These are phyloP conservation scores for Athalia circularis DNA, from an alignment of 2,888 invertebrate genomes.

Conservation along the genomic window DNA sequence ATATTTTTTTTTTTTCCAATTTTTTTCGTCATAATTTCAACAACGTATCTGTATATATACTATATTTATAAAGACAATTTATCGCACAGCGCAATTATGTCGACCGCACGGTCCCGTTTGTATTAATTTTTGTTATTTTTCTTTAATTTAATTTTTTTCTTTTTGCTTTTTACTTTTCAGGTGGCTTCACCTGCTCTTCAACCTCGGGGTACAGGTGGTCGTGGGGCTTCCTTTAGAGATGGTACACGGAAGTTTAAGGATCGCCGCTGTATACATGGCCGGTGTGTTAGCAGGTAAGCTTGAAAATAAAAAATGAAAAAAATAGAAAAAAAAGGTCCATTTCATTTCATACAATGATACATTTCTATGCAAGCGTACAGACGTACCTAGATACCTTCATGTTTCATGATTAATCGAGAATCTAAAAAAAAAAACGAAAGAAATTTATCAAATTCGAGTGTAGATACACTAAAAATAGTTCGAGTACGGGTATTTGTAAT, in stretches of 20 bases:
- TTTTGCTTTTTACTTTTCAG: slow-evolving; percentile 73
- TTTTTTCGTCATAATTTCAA: too few species aligned
- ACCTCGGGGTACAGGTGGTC: slow-evolving; percentile 93
- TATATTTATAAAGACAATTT: too few species aligned
- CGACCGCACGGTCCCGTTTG: not conserved
- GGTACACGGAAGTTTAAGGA: slow-evolving; percentile 94
- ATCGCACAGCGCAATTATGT: not conserved
- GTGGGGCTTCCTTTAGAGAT: slow-evolving; percentile 96
- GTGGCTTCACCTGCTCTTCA: slow-evolving; percentile 96
- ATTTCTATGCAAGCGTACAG: too few species aligned
- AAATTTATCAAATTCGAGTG: too few species aligned
- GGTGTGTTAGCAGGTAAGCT: slow-evolving; percentile 91
- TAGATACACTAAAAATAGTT: too few species aligned
- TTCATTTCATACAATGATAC: not conserved
- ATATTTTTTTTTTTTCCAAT: too few species aligned
- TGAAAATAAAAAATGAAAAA: not conserved
- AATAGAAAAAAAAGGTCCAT: not conserved
- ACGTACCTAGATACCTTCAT: too few species aligned
- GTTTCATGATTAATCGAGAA: too few species aligned
- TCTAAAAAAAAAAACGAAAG: too few species aligned
- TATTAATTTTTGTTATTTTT: not conserved
- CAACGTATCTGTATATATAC: too few species aligned
- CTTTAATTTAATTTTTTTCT: not conserved
- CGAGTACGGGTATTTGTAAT: too few species aligned
- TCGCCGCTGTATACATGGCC: slow-evolving; percentile 92